These are phyloP conservation scores for Thalassoma bifasciatum DNA, from an alignment of 2,113 vertebrate genomes.

Conservation along the genomic window DNA sequence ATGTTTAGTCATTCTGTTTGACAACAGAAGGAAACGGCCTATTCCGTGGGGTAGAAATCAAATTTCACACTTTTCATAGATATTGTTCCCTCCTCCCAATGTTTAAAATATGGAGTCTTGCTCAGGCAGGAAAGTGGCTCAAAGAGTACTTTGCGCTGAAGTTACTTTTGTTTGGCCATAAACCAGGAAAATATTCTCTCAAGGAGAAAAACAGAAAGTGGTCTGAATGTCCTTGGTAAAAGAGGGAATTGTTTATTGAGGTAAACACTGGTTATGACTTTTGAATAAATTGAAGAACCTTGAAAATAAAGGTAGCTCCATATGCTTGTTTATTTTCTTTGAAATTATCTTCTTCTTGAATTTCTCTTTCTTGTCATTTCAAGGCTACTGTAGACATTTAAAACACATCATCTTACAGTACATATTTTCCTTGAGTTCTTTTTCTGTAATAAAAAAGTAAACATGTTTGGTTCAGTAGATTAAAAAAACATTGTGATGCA, in stretches of 20 bases:
- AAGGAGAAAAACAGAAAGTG: conserved; percentile 47
- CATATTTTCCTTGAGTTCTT: neutral
- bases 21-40: conserved; percentile 83
- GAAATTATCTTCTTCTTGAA: neutral
- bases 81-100: conserved; percentile 75
- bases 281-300: conserved; percentile 39
- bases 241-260: conserved; percentile 42
- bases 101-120: conserved; percentile 74
- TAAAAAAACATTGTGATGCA: neutral
- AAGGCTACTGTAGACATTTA: conserved; percentile 22
- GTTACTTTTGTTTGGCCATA: conserved; percentile 73
- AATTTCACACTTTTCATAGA: conserved; percentile 77
- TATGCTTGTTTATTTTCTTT: conserved; percentile 36
- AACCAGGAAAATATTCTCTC: conserved; percentile 47
- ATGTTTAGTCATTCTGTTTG: conserved; percentile 87
- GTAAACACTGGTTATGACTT: conserved; percentile 33
- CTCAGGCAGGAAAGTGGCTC: conserved; percentile 67
- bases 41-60: conserved; percentile 78
- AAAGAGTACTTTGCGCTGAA: conserved; percentile 50
- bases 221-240: conserved; percentile 50
- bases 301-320: conserved; percentile 25
- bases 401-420: neutral
- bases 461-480: neutral
- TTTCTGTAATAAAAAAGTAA: conserved; percentile 1
- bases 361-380: conserved; percentile 30